A percentile compares a stretch with the other conserved stretches of the same genome.
Evolutionary conservation across 2,888 invertebrate genomes (phyloP).

Genomic region (Drosophila imparisetae): DNA sequence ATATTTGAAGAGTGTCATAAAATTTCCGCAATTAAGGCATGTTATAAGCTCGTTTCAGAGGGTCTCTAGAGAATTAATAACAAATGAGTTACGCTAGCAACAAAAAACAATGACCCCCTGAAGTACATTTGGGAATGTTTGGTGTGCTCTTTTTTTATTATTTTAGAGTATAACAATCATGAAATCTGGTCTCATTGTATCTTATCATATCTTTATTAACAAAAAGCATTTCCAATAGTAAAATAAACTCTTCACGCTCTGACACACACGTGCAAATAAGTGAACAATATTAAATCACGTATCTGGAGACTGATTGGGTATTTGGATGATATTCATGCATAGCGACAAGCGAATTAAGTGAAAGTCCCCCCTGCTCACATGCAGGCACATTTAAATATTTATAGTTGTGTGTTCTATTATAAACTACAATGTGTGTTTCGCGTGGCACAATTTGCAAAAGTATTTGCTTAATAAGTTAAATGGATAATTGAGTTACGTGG

Average conservation of each 20-base stretch:
- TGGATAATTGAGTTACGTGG: slow-evolving; percentile 76
- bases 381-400: slow-evolving; percentile 55
- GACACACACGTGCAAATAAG: slow-evolving; percentile 40
- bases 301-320: not conserved
- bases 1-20: not conserved
- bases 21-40: not conserved
- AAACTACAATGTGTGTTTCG: slow-evolving; percentile 42
- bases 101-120: not conserved
- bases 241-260: not conserved
- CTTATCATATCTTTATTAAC: slow-evolving; percentile 37
- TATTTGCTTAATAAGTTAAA: slow-evolving; percentile 76
- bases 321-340: slow-evolving; percentile 34
- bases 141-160: slow-evolving; percentile 3
- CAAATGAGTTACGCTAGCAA: not conserved
- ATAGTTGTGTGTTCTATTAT: slow-evolving; percentile 40
- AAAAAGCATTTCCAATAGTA: slow-evolving; percentile 35
- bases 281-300: slow-evolving; percentile 14
- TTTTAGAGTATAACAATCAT: slow-evolving; percentile 6
- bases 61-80: not conserved
- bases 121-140: not conserved
- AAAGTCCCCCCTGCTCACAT: slow-evolving; percentile 50
- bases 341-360: slow-evolving; percentile 62
- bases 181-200: slow-evolving; percentile 5
- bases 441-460: slow-evolving; percentile 69
- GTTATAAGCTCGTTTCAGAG: not conserved